A percentile compares a stretch with the other conserved stretches of the same genome.
These are phyloP conservation scores for Galago senegalensis DNA, from an alignment of 2,797 vertebrate species.

Conservation along the genomic window DNA sequence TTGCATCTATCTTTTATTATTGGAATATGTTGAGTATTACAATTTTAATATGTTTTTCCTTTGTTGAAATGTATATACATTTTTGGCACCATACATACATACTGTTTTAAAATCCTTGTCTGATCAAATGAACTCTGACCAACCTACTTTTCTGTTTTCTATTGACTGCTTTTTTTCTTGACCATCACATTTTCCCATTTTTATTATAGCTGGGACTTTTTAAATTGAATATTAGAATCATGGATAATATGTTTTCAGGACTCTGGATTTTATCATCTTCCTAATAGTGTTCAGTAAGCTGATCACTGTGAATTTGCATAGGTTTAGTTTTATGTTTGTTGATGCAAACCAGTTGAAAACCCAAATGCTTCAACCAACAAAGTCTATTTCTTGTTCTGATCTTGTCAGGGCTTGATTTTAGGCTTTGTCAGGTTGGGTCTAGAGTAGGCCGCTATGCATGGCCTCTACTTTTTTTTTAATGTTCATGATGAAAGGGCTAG, in stretches of 20 bases:
- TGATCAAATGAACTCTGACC: background rate
- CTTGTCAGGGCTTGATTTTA: background rate
- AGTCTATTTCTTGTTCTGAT: background rate
- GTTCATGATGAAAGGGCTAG: no score
- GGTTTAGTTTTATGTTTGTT: background rate
- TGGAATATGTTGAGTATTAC: no score
- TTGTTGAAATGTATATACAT: no score
- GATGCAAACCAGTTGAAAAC: background rate
- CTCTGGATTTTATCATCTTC: background rate
- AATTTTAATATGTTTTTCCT: no score
- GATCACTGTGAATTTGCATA: background rate
- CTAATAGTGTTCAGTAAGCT: background rate
- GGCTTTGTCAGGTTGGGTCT: background rate
- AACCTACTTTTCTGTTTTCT: conserved; percentile 17
- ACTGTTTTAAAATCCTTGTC: conserved; percentile 41
- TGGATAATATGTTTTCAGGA: background rate
- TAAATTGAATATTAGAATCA: background rate
- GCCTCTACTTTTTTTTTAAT: no score
- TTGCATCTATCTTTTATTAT: no score
- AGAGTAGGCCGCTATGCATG: background rate
- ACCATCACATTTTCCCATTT: background rate
- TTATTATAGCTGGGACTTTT: background rate
- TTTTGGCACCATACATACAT: background rate
- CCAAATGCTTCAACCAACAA: background rate
- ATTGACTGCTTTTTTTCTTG: background rate